A percentile compares a stretch with the other conserved stretches of the same genome.
These are phyloP conservation scores for Penaeus chinensis DNA, from an alignment of 1,140 invertebrate genomes.

Conservation along the genomic window DNA sequence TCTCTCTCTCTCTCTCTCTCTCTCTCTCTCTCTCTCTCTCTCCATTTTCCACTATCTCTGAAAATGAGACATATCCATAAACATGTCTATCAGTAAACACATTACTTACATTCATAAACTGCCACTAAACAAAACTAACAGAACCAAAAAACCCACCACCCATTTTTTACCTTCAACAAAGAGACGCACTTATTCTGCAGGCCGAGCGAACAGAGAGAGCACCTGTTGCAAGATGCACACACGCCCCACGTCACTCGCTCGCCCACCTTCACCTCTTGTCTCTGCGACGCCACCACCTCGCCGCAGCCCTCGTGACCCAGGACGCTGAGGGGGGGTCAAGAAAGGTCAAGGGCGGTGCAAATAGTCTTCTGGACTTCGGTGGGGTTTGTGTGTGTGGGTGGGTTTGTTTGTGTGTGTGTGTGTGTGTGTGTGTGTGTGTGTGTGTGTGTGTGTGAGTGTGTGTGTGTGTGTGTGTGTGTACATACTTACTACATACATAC, in stretches of 20 bases:
- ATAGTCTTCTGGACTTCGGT: background rate
- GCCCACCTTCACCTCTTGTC: constrained; percentile 24
- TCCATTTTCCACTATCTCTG: no score
- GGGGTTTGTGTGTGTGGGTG: no score
- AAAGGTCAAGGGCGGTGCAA: background rate
- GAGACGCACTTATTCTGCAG: constrained; percentile 45
- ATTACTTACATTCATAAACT: no score
- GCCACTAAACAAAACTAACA: background rate
- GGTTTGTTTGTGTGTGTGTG: no score
- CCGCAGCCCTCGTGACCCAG: constrained; percentile 59
- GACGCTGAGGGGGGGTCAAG: constrained; percentile 22
- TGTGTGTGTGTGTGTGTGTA: no score
- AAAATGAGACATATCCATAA: no score
- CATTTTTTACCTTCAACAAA: constrained; percentile 38
- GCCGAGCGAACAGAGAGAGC: constrained; percentile 35
- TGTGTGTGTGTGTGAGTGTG: no score
- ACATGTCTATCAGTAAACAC: no score
- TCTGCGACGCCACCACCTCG: constrained; percentile 25
- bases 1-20: no score
- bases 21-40: no score
- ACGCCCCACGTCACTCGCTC: constrained; percentile 51
- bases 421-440: no score
- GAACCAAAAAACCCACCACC: background rate
- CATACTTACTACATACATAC: no score
- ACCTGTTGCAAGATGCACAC: constrained; percentile 46